Conservation (phyloP, 2,888 invertebrate genomes). For the Morpho helenor region DNA sequence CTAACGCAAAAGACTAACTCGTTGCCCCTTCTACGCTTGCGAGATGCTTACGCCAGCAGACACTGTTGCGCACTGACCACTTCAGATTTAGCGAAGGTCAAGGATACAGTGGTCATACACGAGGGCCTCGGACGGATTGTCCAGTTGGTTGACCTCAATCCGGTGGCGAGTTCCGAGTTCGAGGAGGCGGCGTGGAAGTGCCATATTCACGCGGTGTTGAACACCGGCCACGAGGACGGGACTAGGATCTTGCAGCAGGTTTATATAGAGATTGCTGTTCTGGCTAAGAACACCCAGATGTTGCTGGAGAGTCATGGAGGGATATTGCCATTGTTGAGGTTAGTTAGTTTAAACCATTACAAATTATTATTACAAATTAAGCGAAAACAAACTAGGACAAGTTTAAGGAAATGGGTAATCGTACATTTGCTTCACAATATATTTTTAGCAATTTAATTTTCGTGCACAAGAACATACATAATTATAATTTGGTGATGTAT, state of each 20-base stretch:
- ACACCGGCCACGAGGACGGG: constrained; percentile 59
- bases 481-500: no score
- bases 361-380: no score
- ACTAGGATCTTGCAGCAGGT: constrained; percentile 81
- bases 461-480: no score
- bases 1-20: constrained; percentile 86
- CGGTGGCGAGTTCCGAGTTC: constrained; percentile 51
- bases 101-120: constrained; percentile 82
- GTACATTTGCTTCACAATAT: no score
- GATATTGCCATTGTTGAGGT: constrained; percentile 89
- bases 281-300: constrained; percentile 82
- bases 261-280: constrained; percentile 82
- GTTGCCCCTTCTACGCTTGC: constrained; percentile 88
- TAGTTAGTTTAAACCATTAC: constrained; percentile 29
- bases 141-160: constrained; percentile 57
- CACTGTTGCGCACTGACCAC: constrained; percentile 87
- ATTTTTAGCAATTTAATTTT: no score
- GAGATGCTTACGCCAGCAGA: constrained; percentile 90
- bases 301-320: constrained; percentile 88
- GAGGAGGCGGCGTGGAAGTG: constrained; percentile 75
- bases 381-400: no score
- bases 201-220: constrained; percentile 65
- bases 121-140: constrained; percentile 68
- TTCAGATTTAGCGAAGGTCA: constrained; percentile 85
- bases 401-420: no score